Conservation (phyloP, 2,797 vertebrate genomes). For the Oophaga sylvatica region DNA sequence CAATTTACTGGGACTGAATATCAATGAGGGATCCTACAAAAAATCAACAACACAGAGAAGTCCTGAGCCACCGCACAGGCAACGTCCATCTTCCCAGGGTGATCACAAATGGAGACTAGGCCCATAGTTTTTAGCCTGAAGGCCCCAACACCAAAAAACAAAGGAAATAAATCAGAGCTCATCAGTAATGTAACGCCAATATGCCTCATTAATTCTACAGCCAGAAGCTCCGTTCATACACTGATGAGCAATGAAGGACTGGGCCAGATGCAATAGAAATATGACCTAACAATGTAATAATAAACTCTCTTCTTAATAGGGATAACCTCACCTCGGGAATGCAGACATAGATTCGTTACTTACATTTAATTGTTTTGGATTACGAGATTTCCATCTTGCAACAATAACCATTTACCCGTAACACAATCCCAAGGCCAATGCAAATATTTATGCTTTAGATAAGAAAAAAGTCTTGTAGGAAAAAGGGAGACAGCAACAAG, state of each 20-base stretch:
- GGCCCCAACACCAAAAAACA: background rate
- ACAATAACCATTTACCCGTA: conserved; percentile 43
- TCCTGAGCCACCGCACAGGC: background rate
- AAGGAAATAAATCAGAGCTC: background rate
- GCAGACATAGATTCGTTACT: conserved; percentile 43
- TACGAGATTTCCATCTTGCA: conserved; percentile 40
- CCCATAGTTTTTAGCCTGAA: background rate
- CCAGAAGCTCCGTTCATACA: conserved; percentile 8
- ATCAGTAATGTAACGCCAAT: background rate
- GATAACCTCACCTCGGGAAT: conserved; percentile 33
- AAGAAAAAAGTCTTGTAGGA: conserved; percentile 1
- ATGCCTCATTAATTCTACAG: background rate
- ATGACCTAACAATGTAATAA: background rate
- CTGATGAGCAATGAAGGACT: background rate
- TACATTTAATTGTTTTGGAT: conserved; percentile 45
- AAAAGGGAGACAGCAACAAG: conserved; percentile 17
- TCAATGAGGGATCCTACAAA: background rate
- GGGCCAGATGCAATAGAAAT: conserved; percentile 21
- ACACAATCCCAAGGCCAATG: conserved; percentile 18
- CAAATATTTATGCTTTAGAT: conserved; percentile 38
- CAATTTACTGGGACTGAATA: too few species aligned
- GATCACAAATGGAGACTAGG: background rate
- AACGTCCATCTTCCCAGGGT: background rate
- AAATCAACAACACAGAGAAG: background rate
- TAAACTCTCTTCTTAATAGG: conserved; percentile 23